A percentile compares a stretch with the other conserved stretches of the same genome.
These are phyloP conservation scores for Spicauda simplicius DNA, from an alignment of 2,888 invertebrate species.

Conservation along the genomic window DNA sequence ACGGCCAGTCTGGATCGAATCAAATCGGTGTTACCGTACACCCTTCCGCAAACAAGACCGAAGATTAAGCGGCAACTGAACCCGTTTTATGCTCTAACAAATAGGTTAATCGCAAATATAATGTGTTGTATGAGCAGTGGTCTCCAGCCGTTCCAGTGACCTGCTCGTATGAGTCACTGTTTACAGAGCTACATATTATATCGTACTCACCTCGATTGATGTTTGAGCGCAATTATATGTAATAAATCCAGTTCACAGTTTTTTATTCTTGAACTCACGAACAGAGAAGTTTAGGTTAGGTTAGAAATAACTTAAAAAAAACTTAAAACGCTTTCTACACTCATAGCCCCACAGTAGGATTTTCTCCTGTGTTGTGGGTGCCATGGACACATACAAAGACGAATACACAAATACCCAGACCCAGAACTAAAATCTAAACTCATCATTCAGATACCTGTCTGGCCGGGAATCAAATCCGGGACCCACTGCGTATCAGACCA, in stretches of 20 bases:
- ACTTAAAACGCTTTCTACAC: no score
- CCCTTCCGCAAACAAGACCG: constrained; percentile 63
- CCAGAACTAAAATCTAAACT: no score
- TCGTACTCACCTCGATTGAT: constrained; percentile 41
- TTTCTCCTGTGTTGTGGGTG: no score
- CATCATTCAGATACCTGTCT: no score
- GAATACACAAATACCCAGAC: no score
- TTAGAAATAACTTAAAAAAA: no score
- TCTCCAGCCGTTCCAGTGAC: constrained; percentile 62
- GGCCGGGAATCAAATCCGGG: no score
- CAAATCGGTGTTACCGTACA: constrained; percentile 42
- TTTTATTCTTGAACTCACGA: constrained; percentile 26
- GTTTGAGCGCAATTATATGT: constrained; percentile 22
- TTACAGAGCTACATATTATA: constrained; percentile 52
- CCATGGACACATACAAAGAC: no score
- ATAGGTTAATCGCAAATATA: constrained; percentile 74
- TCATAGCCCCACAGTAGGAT: no score
- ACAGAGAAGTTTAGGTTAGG: not conserved
- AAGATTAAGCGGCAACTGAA: constrained; percentile 53
- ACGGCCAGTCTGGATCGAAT: constrained; percentile 40
- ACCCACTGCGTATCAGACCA: no score
- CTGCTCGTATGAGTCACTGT: constrained; percentile 62
- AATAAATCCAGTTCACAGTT: constrained; percentile 2
- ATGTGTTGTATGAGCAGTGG: constrained; percentile 57
- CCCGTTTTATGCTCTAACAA: constrained; percentile 58